Conservation (phyloP, 2,113 vertebrate species). For the Chaetops frenatus region DNA sequence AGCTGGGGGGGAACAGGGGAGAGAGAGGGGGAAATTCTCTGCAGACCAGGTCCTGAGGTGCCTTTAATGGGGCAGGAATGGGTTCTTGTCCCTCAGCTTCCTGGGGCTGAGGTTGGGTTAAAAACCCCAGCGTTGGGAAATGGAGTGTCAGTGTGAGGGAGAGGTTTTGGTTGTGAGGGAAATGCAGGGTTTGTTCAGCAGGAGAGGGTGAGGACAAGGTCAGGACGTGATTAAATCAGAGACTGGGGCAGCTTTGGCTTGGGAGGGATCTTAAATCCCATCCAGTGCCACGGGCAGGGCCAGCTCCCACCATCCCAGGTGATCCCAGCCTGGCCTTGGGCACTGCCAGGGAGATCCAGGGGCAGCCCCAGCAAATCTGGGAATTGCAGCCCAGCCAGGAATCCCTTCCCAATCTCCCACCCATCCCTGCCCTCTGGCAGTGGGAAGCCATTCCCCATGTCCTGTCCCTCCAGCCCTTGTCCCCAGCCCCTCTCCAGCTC, state of each 20-base stretch:
- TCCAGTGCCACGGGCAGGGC: background rate
- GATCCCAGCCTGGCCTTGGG: background rate
- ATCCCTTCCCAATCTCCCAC: background rate
- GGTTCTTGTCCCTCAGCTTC: background rate
- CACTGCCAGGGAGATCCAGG: background rate
- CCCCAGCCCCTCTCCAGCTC: background rate
- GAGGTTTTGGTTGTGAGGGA: accelerated
- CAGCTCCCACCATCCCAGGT: accelerated
- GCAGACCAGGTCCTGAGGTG: background rate
- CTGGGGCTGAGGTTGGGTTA: background rate
- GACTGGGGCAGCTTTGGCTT: too few species aligned
- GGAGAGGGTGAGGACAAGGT: background rate
- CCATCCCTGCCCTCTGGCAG: background rate
- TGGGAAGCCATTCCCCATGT: background rate
- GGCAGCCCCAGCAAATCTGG: background rate
- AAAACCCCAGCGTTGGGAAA: background rate
- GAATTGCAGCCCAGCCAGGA: background rate
- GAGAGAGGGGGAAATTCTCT: background rate
- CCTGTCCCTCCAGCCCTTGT: background rate
- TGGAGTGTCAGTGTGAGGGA: background rate
- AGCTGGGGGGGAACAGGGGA: background rate
- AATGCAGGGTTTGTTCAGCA: background rate
- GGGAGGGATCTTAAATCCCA: background rate
- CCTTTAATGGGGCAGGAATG: background rate
- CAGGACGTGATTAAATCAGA: accelerated